Base-by-base conservation (phyloP, 53 echinoderm and acorn worm genomes). In the Temnopleurus reevesii region DNA sequence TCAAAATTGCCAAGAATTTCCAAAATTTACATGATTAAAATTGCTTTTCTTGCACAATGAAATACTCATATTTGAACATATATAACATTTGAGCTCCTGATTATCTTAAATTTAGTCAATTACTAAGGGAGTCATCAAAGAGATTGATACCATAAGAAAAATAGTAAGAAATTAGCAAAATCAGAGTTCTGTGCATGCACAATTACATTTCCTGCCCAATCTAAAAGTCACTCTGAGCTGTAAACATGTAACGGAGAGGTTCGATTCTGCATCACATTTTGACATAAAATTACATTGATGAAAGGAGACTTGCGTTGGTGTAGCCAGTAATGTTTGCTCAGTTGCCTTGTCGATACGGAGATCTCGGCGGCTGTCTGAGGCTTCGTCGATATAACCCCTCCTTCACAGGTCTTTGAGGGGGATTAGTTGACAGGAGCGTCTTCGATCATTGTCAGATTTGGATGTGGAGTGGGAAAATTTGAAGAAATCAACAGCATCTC, bases 201-300 rank as follows among this genome's bases (percentile, higher is more conserved):
- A 21, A n/a, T 71, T 71, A 15, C 49, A 49, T 49, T 12, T 49
- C 49, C 19, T 71, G 38, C 21, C 19, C 23, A 71, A 8, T 71
- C 19, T 33, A 9, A 19, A 6, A 33, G 30, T 60, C 10, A 60
- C 12, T 27, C 5, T 35, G 21, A 38, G 71, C 36, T 4, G 43
- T 71, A 71, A 41, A 5, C 23, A 8, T 1, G 41, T 6, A 71
- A 41, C 8, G 41, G 41, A 38, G 41, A 19, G 18, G 71, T 41
- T 71, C 41, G 71, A 71, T 71, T 43, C 36, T 71, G 36, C 71
- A 21, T 41, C 71, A 41, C n/a, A 41, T 38, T 41, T 41, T 33
- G 71, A 41, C 71, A 3, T 71, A 71, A 71, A n/a, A 71, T 71
- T 71, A 71, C n/a, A 38, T 71, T 19, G 18, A 41, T 36, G 71